Evolutionary conservation across 2,888 invertebrate genomes (phyloP).

Genomic region (Tenodera sinensis): DNA sequence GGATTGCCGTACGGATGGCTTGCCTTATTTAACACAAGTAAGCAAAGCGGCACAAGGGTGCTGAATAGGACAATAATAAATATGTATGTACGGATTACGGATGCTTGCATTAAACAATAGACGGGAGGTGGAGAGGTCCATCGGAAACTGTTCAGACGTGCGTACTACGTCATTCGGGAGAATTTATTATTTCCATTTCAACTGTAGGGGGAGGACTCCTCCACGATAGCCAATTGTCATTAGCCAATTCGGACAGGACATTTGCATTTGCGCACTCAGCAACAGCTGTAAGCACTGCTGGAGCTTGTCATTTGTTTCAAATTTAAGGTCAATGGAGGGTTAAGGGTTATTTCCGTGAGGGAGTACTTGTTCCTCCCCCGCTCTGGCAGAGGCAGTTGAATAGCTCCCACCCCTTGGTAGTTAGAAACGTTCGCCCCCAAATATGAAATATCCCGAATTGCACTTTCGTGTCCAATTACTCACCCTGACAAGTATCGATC

Average conservation of each 20-base stretch:
- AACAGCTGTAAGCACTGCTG: slow-evolving; percentile 26
- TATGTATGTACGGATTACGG: slow-evolving; percentile 11
- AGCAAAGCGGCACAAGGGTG: not conserved
- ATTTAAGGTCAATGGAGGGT: slow-evolving; percentile 34
- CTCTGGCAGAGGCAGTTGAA: slow-evolving; percentile 5
- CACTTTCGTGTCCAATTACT: slow-evolving; percentile 33
- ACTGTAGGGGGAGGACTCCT: not conserved
- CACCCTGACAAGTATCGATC: slow-evolving; percentile 31
- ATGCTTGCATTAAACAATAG: slow-evolving; percentile 8
- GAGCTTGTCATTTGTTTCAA: slow-evolving; percentile 33
- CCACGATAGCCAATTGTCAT: slow-evolving; percentile 24
- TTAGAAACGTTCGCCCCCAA: slow-evolving; percentile 25
- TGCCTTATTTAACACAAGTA: not conserved
- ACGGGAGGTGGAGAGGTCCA: not conserved
- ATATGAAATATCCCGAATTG: slow-evolving; percentile 32
- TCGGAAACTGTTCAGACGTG: slow-evolving; percentile 15
- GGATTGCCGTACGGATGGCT: not conserved
- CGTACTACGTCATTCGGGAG: slow-evolving; percentile 13
- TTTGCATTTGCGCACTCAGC: slow-evolving; percentile 31
- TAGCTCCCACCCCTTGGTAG: slow-evolving; percentile 2
- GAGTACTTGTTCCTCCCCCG: not conserved
- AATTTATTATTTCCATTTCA: slow-evolving; percentile 29
- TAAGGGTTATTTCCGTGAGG: slow-evolving; percentile 29
- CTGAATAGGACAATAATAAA: slow-evolving; percentile 5
- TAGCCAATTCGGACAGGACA: slow-evolving; percentile 26